phyloP scores from a whole-genome alignment of 2,888 invertebrate genomes.

The Balanococcus diminutus region DNA sequence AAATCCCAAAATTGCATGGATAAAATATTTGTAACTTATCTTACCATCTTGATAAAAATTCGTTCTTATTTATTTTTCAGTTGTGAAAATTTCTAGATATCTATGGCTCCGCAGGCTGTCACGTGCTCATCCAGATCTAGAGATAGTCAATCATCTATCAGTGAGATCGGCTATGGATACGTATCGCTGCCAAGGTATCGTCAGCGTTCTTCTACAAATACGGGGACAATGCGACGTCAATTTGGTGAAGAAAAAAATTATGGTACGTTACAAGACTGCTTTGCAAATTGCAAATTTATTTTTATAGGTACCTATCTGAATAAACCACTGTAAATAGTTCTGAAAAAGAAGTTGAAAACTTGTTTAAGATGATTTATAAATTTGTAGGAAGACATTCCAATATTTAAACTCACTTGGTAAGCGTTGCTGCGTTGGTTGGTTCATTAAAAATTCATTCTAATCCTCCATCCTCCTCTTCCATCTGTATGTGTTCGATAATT shows the following conservation, averaged over 20 bases:
- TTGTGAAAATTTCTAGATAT: slow-evolving; percentile 53
- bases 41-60: not conserved
- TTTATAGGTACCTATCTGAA: no score
- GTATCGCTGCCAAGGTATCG: slow-evolving; percentile 74
- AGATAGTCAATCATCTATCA: slow-evolving; percentile 69
- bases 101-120: slow-evolving; percentile 67
- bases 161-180: slow-evolving; percentile 75
- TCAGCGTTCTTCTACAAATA: slow-evolving; percentile 72
- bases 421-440: no score
- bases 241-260: slow-evolving; percentile 57
- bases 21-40: no score
- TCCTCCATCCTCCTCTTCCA: no score
- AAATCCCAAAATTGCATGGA: no score
- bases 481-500: not conserved
- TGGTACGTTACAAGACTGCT: slow-evolving; percentile 40
- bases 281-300: no score
- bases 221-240: slow-evolving; percentile 64
- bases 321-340: no score
- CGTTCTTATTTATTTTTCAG: slow-evolving; percentile 44
- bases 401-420: no score
- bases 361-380: no score
- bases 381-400: no score
- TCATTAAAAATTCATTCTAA: no score
- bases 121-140: slow-evolving; percentile 67
- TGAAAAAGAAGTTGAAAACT: no score